These are phyloP conservation scores for Takifugu bimaculatus DNA, from an alignment of 2,113 vertebrate genomes.

Conservation along the genomic window DNA sequence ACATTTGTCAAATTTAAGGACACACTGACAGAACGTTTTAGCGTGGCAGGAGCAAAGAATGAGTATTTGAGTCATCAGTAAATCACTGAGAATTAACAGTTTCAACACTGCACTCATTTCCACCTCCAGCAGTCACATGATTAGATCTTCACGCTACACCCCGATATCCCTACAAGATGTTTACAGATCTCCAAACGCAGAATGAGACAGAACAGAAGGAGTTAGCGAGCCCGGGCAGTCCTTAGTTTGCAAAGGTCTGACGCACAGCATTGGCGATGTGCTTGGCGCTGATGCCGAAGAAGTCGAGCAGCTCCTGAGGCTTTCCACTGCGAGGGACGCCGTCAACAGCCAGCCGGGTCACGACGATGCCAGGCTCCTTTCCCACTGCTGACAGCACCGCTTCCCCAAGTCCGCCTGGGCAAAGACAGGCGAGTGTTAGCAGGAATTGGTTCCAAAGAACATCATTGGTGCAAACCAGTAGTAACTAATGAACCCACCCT, in stretches of 20 bases:
- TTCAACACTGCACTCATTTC: constrained; percentile 1
- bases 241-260: constrained; percentile 73
- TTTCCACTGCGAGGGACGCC: constrained; percentile 80
- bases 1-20: too few relatives aligned
- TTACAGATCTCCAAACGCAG: background rate
- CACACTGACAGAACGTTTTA: too few relatives aligned
- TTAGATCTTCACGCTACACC: constrained; percentile 8
- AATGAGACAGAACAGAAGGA: background rate
- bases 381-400: constrained; percentile 79
- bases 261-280: constrained; percentile 76
- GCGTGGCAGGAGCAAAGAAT: too few relatives aligned
- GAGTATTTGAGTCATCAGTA: too few relatives aligned
- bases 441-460: background rate
- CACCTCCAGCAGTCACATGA: background rate
- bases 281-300: constrained; percentile 81
- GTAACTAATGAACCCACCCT: constrained; percentile 68
- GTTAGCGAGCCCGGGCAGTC: background rate
- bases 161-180: background rate
- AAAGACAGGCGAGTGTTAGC: background rate
- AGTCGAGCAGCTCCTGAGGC: constrained; percentile 78
- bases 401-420: constrained; percentile 83
- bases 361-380: constrained; percentile 74
- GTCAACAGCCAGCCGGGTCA: constrained; percentile 77
- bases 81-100: too few relatives aligned
- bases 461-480: background rate